Evolutionary conservation across 2,113 vertebrate species (phyloP).

Genomic region (Capreolus pygargus): DNA sequence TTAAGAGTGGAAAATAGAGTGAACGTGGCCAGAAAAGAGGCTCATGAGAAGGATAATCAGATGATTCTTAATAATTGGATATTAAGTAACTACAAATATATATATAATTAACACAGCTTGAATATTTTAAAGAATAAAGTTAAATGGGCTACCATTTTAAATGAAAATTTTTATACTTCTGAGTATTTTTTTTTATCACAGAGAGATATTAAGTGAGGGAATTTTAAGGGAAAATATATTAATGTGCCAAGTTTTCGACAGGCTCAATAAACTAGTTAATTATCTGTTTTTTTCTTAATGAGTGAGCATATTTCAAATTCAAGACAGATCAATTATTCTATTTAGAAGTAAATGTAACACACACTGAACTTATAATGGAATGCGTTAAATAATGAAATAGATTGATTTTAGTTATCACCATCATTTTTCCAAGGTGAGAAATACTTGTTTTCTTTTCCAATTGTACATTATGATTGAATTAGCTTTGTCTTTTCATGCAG

Average conservation of each 20-base stretch:
- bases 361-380: constrained; percentile 19
- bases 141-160: not conserved
- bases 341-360: constrained; percentile 65
- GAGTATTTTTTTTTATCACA: not conserved
- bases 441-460: constrained; percentile 48
- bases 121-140: constrained; percentile 4
- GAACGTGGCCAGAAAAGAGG: not conserved
- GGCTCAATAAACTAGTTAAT: not conserved
- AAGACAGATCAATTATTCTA: constrained; percentile 65
- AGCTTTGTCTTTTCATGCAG: constrained; percentile 44
- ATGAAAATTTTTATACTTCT: not conserved
- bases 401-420: constrained; percentile 65
- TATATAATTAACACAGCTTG: not conserved
- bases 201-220: not conserved
- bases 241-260: constrained; percentile 18
- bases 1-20: not conserved
- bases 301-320: constrained; percentile 57
- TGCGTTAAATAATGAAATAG: constrained; percentile 55
- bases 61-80: not conserved
- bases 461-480: constrained; percentile 42
- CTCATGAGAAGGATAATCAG: not conserved
- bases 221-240: constrained; percentile 21
- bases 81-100: not conserved
- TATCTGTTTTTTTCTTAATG: not conserved
- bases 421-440: constrained; percentile 41